These are phyloP conservation scores for Notolabrus celidotus DNA, from an alignment of 2,797 vertebrate genomes.

Conservation along the genomic window DNA sequence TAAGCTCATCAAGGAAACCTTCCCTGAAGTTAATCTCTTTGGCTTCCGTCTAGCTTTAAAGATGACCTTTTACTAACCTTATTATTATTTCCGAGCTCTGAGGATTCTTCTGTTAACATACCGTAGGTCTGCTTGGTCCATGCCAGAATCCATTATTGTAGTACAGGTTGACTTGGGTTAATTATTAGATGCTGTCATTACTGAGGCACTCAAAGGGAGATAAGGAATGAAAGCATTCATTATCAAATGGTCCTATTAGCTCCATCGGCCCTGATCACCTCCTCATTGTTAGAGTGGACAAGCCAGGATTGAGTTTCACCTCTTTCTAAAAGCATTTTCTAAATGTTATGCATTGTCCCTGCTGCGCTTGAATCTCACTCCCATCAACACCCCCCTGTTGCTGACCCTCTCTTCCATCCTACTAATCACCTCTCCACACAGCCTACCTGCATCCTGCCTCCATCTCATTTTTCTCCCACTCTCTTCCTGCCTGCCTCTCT, in stretches of 20 bases:
- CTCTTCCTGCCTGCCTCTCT: slow-evolving; percentile 51
- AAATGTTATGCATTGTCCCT: slow-evolving; percentile 63
- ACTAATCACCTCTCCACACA: slow-evolving; percentile 72
- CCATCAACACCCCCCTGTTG: slow-evolving; percentile 15
- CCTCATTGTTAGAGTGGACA: slow-evolving; percentile 16
- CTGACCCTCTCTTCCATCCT: slow-evolving; percentile 62
- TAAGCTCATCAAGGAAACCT: slow-evolving; percentile 61
- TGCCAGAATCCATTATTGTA: slow-evolving; percentile 46
- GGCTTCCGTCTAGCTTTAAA: slow-evolving; percentile 44
- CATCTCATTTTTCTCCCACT: slow-evolving; percentile 68
- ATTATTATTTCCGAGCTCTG: slow-evolving; percentile 56
- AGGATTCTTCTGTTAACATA: slow-evolving; percentile 56
- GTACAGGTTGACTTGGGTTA: slow-evolving; percentile 60
- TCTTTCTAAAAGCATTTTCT: slow-evolving; percentile 38
- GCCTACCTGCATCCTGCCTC: slow-evolving; percentile 65
- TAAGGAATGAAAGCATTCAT: slow-evolving; percentile 57
- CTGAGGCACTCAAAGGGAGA: slow-evolving; percentile 28
- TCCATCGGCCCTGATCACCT: slow-evolving; percentile 35
- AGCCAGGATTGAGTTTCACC: slow-evolving; percentile 20
- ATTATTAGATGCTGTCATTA: slow-evolving; percentile 61
- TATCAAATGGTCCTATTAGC: slow-evolving; percentile 35
- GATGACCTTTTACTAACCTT: slow-evolving; percentile 57
- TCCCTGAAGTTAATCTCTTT: slow-evolving; percentile 60
- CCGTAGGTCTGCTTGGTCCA: slow-evolving; percentile 8
- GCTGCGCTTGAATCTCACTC: slow-evolving; percentile 39